Base-by-base conservation (phyloP, 2,888 invertebrate genomes). In the Cephus runcator region DNA sequence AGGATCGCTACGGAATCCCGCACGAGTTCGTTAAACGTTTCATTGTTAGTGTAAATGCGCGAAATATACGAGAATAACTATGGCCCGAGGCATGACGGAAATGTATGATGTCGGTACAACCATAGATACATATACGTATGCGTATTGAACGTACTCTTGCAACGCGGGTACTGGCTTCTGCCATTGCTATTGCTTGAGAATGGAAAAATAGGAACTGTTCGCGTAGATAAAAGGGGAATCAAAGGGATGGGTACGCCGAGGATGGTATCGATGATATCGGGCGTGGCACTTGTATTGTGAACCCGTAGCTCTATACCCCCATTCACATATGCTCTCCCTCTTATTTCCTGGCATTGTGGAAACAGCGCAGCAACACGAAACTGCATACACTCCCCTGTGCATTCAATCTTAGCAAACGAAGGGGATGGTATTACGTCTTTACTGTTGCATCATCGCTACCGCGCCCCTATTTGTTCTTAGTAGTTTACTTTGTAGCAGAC, bases 1-100 rank as follows among this genome's bases (percentile, higher is more conserved):
- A 73, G 40, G 76, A 35, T 77, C 33, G 75, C 76, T 15, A 34
- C 75, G 36, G 73, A 80, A 80, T 83, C 77, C 71, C 78, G 75
- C 69, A 75, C 40, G 77, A 75, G 79, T 84, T 83, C 83, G 82
- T 84, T 84, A 83, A 84, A 83, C 80, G 79, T 73, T 82, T 82
- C 80, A 80, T 84, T 84, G 84, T 84, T 77, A 77, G 76, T 15
- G 31, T 73, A 73, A 76, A 75, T 76, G 69, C 77, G 73, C 31
- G 68, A 36, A 71, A 71, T 34, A 71, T 71, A 15, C 71, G 31
- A 56, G 56, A 23, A 56, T 15, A 4, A 71, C 71, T 71, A 31
- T 34, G 9, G 71, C 71, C 34, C 11, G 71, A 71, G 71, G 71
- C 71, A 71, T 34, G 71, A 23, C 12, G 71, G 56, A 56, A 56